These are phyloP conservation scores for Eumaeus atala DNA, from an alignment of 1,140 invertebrate genomes.

Conservation along the genomic window DNA sequence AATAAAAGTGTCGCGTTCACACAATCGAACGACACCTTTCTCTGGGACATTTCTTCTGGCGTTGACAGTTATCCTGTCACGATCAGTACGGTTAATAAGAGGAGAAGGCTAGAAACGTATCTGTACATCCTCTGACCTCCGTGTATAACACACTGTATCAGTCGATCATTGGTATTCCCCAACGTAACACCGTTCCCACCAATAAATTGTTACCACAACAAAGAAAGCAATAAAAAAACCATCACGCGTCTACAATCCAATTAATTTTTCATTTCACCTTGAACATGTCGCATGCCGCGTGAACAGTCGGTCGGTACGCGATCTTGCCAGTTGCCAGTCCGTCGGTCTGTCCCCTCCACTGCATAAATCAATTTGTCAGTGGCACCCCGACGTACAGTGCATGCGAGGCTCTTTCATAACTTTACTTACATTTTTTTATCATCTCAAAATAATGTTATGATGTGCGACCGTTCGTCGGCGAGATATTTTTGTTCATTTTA, in stretches of 20 bases:
- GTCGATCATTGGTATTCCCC: no score
- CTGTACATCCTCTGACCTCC: no score
- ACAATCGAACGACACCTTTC: no score
- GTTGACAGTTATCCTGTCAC: no score
- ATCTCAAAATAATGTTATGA: conserved; percentile 6
- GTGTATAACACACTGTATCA: no score
- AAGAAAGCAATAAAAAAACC: conserved; percentile 15
- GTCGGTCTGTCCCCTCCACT: conserved; percentile 26
- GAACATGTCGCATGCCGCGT: conserved; percentile 34
- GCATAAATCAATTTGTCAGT: conserved; percentile 66
- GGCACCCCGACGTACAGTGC: conserved; percentile 30
- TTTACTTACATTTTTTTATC: conserved; percentile 6
- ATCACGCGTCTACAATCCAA: conserved; percentile 19
- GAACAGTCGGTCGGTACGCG: conserved; percentile 28
- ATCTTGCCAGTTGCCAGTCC: conserved; percentile 24
- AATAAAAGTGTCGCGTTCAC: no score
- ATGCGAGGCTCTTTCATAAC: no score
- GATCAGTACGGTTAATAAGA: no score
- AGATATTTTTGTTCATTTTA: conserved; percentile 1
- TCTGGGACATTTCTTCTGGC: no score
- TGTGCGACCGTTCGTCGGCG: conserved; percentile 1
- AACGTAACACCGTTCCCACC: no score
- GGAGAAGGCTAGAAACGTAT: no score
- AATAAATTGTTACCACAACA: no score
- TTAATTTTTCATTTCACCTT: conserved; percentile 19